Evolutionary conservation across 2,888 invertebrate genomes (phyloP).

Genomic region (Amphimallon solstitiale): DNA sequence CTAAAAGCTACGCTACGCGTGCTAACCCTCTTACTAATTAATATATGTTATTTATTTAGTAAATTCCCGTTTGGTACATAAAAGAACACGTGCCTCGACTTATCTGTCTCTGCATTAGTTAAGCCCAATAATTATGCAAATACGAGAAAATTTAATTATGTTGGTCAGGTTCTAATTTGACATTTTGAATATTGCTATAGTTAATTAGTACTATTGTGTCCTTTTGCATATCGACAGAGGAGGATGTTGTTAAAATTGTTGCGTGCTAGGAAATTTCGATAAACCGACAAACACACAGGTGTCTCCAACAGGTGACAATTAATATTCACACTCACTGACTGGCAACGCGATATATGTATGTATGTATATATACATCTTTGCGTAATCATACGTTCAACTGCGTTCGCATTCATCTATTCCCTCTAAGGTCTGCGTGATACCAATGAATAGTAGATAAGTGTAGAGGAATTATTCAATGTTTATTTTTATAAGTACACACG

Average conservation of each 20-base stretch:
- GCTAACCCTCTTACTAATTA: too few relatives aligned
- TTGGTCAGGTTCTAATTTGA: conserved; percentile 23
- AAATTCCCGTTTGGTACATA: too few relatives aligned
- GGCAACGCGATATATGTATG: conserved; percentile 18
- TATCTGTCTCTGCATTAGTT: conserved; percentile 15
- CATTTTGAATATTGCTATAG: conserved; percentile 25
- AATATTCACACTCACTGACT: conserved; percentile 45
- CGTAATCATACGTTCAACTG: conserved; percentile 7
- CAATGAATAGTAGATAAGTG: conserved; percentile 18
- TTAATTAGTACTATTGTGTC: conserved; percentile 33
- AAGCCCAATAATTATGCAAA: conserved; percentile 16
- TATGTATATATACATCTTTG: neutral
- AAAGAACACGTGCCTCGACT: neutral
- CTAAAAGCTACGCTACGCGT: too few relatives aligned
- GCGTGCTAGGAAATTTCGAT: conserved; percentile 48
- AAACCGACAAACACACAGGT: conserved; percentile 46
- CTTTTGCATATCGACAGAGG: conserved; percentile 41
- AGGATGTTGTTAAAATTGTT: conserved; percentile 42
- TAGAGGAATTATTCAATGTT: conserved; percentile 8
- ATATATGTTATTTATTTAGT: too few relatives aligned
- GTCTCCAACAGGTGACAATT: conserved; percentile 48
- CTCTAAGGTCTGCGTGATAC: conserved; percentile 8
- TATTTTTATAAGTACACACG: conserved; percentile 8
- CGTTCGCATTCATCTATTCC: conserved; percentile 11
- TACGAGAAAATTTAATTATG: conserved; percentile 21